Conservation (phyloP, 1,140 invertebrate genomes). For the Dendroctonus valens region DNA sequence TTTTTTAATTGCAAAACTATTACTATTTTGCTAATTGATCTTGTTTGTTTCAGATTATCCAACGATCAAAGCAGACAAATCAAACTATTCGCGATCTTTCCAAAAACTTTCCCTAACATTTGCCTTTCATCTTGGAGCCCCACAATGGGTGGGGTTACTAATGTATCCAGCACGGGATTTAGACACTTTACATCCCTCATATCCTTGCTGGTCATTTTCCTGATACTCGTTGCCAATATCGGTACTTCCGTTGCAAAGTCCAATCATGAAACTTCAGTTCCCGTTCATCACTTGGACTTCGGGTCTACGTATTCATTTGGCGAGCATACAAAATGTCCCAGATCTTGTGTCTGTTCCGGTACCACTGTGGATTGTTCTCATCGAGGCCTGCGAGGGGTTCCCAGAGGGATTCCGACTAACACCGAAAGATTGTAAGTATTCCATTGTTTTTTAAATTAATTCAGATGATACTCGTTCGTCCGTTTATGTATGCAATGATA, state of each 20-base stretch:
- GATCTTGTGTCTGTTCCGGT: constrained; percentile 74
- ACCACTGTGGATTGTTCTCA: constrained; percentile 79
- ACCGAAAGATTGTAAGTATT: constrained; percentile 81
- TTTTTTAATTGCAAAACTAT: not conserved
- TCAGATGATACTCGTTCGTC: not conserved
- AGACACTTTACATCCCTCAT: not conserved
- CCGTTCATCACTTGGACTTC: constrained; percentile 13
- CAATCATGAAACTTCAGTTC: constrained; percentile 18
- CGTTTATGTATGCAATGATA: not conserved
- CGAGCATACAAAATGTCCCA: constrained; percentile 61
- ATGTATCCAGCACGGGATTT: not conserved
- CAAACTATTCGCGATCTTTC: not conserved
- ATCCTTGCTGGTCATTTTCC: not conserved
- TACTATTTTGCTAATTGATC: not conserved
- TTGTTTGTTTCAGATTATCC: constrained; percentile 4
- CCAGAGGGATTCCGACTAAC: constrained; percentile 69
- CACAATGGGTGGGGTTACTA: constrained; percentile 23
- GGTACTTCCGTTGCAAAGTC: constrained; percentile 10
- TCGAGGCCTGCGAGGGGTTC: constrained; percentile 74
- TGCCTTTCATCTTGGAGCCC: constrained; percentile 9
- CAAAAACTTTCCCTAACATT: constrained; percentile 1
- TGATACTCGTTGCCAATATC: not conserved
- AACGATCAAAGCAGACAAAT: not conserved
- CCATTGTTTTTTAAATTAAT: constrained; percentile 6
- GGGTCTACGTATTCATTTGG: constrained; percentile 32